Evolutionary conservation across 1,140 invertebrate genomes (phyloP), one percentile per base, ranked within the genome.

Genomic region (Tribolium madens): DNA sequence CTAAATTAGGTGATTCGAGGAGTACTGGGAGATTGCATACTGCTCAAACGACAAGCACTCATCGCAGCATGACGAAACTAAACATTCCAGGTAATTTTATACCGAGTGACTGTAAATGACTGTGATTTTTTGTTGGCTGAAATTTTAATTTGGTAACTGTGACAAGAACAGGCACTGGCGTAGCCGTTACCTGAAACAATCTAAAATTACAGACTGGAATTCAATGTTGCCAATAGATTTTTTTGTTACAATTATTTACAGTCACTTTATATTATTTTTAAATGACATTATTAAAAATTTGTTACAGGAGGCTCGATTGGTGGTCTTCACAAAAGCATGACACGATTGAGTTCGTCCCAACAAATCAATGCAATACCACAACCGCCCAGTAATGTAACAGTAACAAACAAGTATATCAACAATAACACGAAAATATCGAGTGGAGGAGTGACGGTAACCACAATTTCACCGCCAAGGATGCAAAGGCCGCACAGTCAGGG

Each of bases 281-380:
- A n/a, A n/a, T n/a, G n/a, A n/a, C n/a, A n/a, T n/a, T n/a, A n/a
- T n/a, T n/a, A n/a, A n/a, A 15, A 50, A 12, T 47, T 64, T 17
- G 7, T 64, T 78, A 60, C 60, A 89, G 88, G 89, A 36, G 92
- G 92, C 13, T 93, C 92, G 3, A 91, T 93, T 12, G 91, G 92
- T 6, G 92, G 92, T n/a, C 86, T 94, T 0, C 92, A 94, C 83
- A 94, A 93, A 83, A 94, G 93, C 83, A 93, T 94, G 92, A 94
- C 93, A n/a, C 88, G 93, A 42, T 85, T 94, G 46, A 93, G 92
- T 76, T 93, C 92, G 5, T 93, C 91, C 64, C 91, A 92, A 82
- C 90, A 93, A 82, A 92, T 93, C 73, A 90, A 89, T 82, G 80
- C 83, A 75, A 77, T 78, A 7, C 80, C 78, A 79, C 85, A 83